Evolutionary conservation across 1,140 invertebrate genomes (phyloP), one percentile per base, ranked within the genome.

Genomic region (Danaus plexippus): DNA sequence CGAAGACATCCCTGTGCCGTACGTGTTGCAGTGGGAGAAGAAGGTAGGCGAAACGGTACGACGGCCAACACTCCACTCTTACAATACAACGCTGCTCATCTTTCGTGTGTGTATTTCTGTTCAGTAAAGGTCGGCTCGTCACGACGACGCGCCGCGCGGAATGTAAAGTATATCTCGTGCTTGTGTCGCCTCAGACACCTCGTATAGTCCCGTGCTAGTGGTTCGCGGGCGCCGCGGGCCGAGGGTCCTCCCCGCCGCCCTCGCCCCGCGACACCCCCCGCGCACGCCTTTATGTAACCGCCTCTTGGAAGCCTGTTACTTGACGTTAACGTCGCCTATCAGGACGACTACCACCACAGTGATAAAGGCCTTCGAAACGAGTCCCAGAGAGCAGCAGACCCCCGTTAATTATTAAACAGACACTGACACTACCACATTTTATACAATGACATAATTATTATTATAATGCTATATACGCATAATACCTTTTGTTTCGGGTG

Each of bases 21-120:
- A 97, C 90, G 95, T 97, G 89, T 93, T 97, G 82, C 96, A 97
- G 91, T 98, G 96, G 96, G 94, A 97, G 92, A 97, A 97, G 92
- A 96, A 97, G 93, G 95, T 97, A 94, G 94, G 93, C 92, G 93
- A 95, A 89, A 93, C 92, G 94, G 94, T 95, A 95, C 92, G 93
- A 92, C 92, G 91, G 90, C 88, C 87, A 88, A 91, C 91, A 89
- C 90, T 89, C 90, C 90, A 91, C 91, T 89, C 89, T 89, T 90
- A 84, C 83, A 80, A 78, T 85, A 85, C 81, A 83, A 83, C 77
- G 79, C 83, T 87, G 83, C 83, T 87, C 83, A 87, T 82, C 72
- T 79, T 71, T 80, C 77, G 79, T 84, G 75, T 82, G 77, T 77
- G 76, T 86, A 73, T 87, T 83, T 87, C 77, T 85, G 83, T 86